Percentiles rank a stretch among this genome's conserved stretches.
Conservation (phyloP, 2,113 vertebrate species). For the Plectropomus leopardus region DNA sequence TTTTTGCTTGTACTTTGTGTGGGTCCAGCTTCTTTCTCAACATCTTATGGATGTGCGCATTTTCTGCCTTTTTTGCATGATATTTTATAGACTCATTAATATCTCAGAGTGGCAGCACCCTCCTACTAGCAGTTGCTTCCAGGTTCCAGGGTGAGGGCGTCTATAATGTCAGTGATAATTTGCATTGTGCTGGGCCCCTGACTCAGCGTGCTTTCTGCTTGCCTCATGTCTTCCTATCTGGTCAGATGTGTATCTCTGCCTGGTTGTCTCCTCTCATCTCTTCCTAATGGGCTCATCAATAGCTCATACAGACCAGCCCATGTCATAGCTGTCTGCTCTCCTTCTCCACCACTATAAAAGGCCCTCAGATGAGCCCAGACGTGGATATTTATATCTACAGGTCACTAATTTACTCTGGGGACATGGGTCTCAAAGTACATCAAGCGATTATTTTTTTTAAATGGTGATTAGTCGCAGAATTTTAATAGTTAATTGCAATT, state of each 20-base stretch:
- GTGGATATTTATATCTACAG: conserved; percentile 54
- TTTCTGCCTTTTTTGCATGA: too few relatives aligned
- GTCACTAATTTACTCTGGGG: conserved; percentile 38
- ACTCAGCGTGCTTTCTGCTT: conserved; percentile 69
- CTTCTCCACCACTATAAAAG: conserved; percentile 16
- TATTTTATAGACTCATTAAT: neutral
- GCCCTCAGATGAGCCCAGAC: conserved; percentile 15
- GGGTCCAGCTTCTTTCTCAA: too few relatives aligned
- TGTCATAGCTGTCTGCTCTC: conserved; percentile 24
- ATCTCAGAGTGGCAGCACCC: conserved; percentile 18
- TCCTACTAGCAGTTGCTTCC: neutral
- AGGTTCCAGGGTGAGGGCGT: conserved; percentile 2
- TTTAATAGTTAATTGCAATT: too few relatives aligned
- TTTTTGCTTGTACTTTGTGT: too few relatives aligned
- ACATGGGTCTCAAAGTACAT: conserved; percentile 12
- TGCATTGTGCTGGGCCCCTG: conserved; percentile 34
- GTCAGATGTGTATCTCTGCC: conserved; percentile 52
- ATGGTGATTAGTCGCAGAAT: too few relatives aligned
- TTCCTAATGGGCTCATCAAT: conserved; percentile 49
- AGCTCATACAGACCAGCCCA: conserved; percentile 24
- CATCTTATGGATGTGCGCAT: too few relatives aligned
- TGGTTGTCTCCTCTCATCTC: conserved; percentile 43
- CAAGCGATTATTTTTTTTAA: too few relatives aligned
- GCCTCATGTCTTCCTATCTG: conserved; percentile 51
- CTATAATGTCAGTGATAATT: conserved; percentile 30